Conservation (phyloP, 2,113 vertebrate species). For the Callorhinus ursinus region DNA sequence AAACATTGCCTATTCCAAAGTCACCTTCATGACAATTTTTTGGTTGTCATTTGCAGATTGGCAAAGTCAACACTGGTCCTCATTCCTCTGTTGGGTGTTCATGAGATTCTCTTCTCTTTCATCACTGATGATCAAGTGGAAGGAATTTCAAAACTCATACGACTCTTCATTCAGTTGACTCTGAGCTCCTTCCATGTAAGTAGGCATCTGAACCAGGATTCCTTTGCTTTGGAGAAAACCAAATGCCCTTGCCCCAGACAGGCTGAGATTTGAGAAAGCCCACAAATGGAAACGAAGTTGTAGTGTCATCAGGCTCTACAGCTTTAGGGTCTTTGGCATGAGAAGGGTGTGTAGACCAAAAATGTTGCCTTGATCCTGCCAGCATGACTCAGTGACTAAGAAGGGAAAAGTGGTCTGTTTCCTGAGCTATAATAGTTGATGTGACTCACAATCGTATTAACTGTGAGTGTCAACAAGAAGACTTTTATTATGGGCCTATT, state of each 20-base stretch:
- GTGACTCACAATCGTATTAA: conserved; percentile 61
- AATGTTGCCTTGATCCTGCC: background rate
- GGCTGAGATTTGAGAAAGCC: background rate
- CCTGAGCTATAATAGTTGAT: background rate
- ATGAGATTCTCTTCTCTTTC: conserved; percentile 93
- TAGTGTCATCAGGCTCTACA: background rate
- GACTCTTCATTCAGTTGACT: conserved; percentile 93
- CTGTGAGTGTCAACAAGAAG: background rate
- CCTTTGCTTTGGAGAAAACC: background rate
- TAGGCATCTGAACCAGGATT: background rate
- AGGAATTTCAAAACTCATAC: conserved; percentile 87
- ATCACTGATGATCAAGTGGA: conserved; percentile 92
- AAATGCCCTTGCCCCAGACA: background rate
- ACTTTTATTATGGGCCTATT: conserved; percentile 65
- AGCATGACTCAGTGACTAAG: background rate
- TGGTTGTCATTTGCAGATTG: conserved; percentile 86
- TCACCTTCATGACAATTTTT: background rate
- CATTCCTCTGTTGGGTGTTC: conserved; percentile 95
- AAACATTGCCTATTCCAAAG: background rate
- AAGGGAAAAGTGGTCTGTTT: background rate
- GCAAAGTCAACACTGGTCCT: conserved; percentile 94
- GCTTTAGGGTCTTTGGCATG: background rate
- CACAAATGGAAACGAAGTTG: background rate
- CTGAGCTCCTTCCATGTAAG: conserved; percentile 96
- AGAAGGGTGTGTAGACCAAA: background rate